Conservation (phyloP, 2,888 invertebrate genomes). For the Lepetodrilus schrolli region DNA sequence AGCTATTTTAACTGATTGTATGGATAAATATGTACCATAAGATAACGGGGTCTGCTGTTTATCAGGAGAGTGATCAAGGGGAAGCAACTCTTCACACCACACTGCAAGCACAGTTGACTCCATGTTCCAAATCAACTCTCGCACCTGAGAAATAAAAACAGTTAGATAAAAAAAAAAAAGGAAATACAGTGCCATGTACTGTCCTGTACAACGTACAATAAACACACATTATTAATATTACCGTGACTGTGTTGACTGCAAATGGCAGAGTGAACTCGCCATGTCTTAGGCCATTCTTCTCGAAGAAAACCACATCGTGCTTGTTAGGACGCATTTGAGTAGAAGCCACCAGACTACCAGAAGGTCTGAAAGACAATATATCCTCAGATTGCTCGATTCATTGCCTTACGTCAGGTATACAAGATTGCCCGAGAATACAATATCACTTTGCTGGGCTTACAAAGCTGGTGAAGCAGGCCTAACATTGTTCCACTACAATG, state of each 20-base stretch:
- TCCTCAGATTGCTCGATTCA: no score
- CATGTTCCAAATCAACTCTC: constrained; percentile 84
- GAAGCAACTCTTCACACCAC: constrained; percentile 67
- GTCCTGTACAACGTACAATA: background rate
- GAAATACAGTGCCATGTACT: background rate
- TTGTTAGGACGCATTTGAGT: constrained; percentile 76
- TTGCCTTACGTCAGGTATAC: no score
- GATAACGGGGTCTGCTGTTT: constrained; percentile 38
- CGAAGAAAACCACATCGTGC: constrained; percentile 87
- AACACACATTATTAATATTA: constrained; percentile 43
- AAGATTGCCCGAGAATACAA: no score
- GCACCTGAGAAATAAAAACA: constrained; percentile 75
- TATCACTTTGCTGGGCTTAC: no score
- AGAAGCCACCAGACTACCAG: constrained; percentile 82
- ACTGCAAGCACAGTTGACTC: constrained; percentile 81
- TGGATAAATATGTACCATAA: no score
- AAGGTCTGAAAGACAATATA: constrained; percentile 81
- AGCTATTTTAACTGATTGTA: no score
- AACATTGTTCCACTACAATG: no score
- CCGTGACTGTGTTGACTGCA: constrained; percentile 75
- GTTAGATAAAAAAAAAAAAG: background rate
- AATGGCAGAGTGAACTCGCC: constrained; percentile 85
- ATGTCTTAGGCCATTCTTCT: constrained; percentile 92
- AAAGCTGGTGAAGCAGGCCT: no score
- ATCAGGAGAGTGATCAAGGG: background rate